A percentile compares a stretch with the other conserved stretches of the same genome.
phyloP scores from a whole-genome alignment of 2,797 vertebrate genomes.

The Darevskia nairensis region DNA sequence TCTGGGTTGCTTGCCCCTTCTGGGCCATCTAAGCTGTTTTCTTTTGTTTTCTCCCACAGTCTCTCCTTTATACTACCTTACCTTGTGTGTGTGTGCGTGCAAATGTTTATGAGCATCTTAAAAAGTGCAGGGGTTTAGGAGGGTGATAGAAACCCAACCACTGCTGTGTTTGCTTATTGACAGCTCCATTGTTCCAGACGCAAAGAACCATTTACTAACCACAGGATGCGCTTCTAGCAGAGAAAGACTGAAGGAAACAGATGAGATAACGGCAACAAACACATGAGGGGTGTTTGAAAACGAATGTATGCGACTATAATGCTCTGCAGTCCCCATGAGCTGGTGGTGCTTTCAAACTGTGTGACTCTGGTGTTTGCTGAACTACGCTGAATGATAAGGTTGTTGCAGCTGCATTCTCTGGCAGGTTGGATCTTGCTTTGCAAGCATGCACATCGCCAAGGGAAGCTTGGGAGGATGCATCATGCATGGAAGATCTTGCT shows the following conservation, averaged over 20 bases:
- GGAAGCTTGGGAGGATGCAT: background rate
- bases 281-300: background rate
- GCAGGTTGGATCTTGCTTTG: background rate
- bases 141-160: background rate
- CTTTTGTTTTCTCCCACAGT: background rate
- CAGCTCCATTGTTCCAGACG: too few relatives aligned
- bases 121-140: background rate
- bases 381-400: background rate
- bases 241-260: background rate
- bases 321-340: too few relatives aligned
- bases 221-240: background rate
- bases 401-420: background rate
- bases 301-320: too few relatives aligned
- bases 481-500: background rate
- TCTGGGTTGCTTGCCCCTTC: background rate
- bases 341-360: too few relatives aligned
- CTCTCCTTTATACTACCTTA: background rate
- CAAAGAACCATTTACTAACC: background rate
- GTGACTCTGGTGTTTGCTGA: too few relatives aligned
- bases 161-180: background rate
- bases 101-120: background rate
- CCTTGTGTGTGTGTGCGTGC: too few relatives aligned
- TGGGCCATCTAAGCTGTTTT: background rate
- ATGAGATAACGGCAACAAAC: background rate
- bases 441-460: background rate